Conservation (phyloP, 1,140 invertebrate species). For the Parapsyche elsis region DNA sequence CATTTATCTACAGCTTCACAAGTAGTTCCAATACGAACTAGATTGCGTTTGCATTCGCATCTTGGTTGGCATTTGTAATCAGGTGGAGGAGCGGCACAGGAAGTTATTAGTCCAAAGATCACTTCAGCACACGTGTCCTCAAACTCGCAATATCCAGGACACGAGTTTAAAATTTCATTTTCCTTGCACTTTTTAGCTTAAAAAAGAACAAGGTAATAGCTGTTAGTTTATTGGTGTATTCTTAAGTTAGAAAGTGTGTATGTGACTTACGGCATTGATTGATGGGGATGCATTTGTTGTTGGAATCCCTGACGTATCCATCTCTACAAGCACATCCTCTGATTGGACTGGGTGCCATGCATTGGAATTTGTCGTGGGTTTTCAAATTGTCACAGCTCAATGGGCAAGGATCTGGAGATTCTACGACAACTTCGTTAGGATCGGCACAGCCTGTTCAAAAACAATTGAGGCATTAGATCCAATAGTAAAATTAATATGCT, state of each 20-base stretch:
- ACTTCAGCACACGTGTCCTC: neutral
- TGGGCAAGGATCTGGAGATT: slow-evolving; percentile 47
- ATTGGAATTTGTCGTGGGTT: neutral
- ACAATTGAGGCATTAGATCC: neutral
- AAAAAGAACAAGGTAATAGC: no score
- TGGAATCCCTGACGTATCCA: slow-evolving; percentile 40
- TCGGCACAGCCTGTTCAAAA: slow-evolving; percentile 35
- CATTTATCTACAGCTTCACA: slow-evolving; percentile 6
- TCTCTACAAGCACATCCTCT: slow-evolving; percentile 43
- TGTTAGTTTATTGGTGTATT: no score
- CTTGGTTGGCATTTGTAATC: slow-evolving; percentile 28
- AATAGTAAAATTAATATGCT: neutral
- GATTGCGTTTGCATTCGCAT: neutral
- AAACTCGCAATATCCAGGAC: slow-evolving; percentile 22
- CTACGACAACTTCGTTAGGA: slow-evolving; percentile 37
- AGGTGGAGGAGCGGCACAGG: neutral
- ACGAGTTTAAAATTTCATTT: slow-evolving; percentile 19
- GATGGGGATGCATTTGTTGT: slow-evolving; percentile 43
- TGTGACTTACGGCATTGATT: slow-evolving; percentile 45
- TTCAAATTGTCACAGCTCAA: slow-evolving; percentile 41
- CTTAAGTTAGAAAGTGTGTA: neutral
- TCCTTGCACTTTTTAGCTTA: neutral
- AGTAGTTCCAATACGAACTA: neutral
- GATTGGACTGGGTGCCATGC: neutral
- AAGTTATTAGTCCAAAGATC: neutral